Percentiles rank a stretch among this genome's conserved stretches.
Conservation (phyloP, 2,888 invertebrate species). For the Bellardia bayeri region DNA sequence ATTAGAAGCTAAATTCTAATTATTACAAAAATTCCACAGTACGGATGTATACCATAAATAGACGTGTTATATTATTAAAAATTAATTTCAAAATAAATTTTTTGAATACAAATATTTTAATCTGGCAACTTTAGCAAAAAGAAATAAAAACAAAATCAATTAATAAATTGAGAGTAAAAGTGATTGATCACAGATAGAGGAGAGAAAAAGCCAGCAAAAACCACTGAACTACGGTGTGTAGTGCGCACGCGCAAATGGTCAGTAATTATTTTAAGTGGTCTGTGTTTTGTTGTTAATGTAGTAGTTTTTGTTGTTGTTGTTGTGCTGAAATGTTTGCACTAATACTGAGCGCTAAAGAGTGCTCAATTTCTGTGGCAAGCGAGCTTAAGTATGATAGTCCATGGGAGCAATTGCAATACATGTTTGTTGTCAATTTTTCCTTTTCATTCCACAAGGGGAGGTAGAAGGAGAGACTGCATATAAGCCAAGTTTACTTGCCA, state of each 20-base stretch:
- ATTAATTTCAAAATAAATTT: no score
- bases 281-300: not conserved
- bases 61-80: no score
- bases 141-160: slow-evolving; percentile 30
- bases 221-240: slow-evolving; percentile 17
- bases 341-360: slow-evolving; percentile 60
- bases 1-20: no score
- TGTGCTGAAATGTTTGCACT: slow-evolving; percentile 51
- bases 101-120: not conserved
- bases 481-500: slow-evolving; percentile 72
- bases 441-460: not conserved
- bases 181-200: slow-evolving; percentile 31
- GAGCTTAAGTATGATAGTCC: slow-evolving; percentile 48
- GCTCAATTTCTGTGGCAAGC: slow-evolving; percentile 41
- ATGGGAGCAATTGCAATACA: slow-evolving; percentile 61
- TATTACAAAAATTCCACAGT: no score
- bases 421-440: slow-evolving; percentile 48
- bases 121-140: slow-evolving; percentile 14
- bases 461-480: not conserved
- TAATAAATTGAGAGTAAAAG: slow-evolving; percentile 61
- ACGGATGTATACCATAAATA: no score
- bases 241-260: slow-evolving; percentile 68
- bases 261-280: slow-evolving; percentile 67
- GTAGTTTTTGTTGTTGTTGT: slow-evolving; percentile 38
- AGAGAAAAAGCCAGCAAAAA: slow-evolving; percentile 22